Conservation (phyloP, 2,113 vertebrate genomes). For the Canis aureus region DNA sequence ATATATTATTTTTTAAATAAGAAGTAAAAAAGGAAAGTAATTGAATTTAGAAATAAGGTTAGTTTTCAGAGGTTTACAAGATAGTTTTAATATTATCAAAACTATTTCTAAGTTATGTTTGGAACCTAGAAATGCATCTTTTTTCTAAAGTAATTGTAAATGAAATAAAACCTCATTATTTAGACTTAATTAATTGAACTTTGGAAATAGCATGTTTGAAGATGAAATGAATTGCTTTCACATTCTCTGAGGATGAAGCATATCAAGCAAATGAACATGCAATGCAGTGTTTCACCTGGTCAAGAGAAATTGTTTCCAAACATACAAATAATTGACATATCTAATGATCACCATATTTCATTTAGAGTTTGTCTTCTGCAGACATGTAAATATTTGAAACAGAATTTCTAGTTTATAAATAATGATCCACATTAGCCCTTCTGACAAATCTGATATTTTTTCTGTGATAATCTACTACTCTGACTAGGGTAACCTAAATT, state of each 20-base stretch:
- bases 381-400: not conserved
- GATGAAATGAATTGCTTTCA: not conserved
- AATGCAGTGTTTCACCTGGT: not conserved
- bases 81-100: constrained; percentile 74
- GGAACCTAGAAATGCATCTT: not conserved
- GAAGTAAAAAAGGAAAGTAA: constrained; percentile 76
- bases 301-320: not conserved
- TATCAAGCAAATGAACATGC: not conserved
- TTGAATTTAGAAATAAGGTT: constrained; percentile 73
- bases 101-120: constrained; percentile 63
- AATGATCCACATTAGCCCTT: not conserved
- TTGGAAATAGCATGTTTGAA: not conserved
- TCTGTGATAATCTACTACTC: not conserved
- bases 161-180: not conserved
- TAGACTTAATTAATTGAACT: not conserved
- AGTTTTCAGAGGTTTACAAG: constrained; percentile 74
- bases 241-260: not conserved
- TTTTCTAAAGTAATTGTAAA: not conserved
- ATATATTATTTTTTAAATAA: constrained; percentile 73
- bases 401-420: not conserved
- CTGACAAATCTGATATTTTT: not conserved
- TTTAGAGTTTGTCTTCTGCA: not conserved
- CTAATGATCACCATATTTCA: not conserved
- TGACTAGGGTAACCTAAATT: not conserved
- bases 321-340: not conserved